Evolutionary conservation across 2,113 vertebrate genomes (phyloP).

Genomic region (Diadophis punctatus): DNA sequence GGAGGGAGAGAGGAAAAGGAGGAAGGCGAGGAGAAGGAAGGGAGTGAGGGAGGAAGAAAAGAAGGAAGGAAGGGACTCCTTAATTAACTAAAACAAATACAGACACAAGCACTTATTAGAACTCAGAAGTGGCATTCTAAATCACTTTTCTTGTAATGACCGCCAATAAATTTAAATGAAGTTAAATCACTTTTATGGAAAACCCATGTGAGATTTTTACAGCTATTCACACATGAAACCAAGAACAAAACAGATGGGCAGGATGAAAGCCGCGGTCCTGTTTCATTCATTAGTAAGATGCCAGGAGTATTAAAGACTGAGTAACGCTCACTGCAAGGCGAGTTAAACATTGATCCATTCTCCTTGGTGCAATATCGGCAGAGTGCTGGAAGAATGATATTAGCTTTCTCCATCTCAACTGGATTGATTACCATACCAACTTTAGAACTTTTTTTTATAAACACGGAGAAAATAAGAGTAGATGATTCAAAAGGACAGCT

Average conservation of each 20-base stretch:
- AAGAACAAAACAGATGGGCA: not conserved
- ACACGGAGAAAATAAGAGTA: not conserved
- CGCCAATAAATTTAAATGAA: not conserved
- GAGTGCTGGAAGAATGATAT: not conserved
- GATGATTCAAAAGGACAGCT: not conserved
- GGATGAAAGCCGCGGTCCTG: not conserved
- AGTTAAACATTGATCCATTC: not conserved
- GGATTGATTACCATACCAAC: not conserved
- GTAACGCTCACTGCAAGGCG: not conserved
- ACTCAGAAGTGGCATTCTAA: not conserved
- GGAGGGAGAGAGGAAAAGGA: rapidly evolving
- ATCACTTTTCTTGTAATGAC: not conserved
- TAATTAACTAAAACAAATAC: not conserved
- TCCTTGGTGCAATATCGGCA: too few relatives aligned
- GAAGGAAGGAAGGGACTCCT: not conserved
- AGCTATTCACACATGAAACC: not conserved
- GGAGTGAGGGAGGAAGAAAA: rapidly evolving
- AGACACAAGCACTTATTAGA: not conserved
- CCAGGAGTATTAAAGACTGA: not conserved
- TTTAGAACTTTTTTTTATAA: not conserved
- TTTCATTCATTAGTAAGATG: not conserved
- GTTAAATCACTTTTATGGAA: not conserved
- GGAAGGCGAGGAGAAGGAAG: too few relatives aligned
- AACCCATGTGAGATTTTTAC: too few relatives aligned
- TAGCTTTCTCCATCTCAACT: too few relatives aligned